These are phyloP conservation scores for Sternarchorhynchus goeldii DNA, from an alignment of 2,797 vertebrate genomes.

Conservation along the genomic window DNA sequence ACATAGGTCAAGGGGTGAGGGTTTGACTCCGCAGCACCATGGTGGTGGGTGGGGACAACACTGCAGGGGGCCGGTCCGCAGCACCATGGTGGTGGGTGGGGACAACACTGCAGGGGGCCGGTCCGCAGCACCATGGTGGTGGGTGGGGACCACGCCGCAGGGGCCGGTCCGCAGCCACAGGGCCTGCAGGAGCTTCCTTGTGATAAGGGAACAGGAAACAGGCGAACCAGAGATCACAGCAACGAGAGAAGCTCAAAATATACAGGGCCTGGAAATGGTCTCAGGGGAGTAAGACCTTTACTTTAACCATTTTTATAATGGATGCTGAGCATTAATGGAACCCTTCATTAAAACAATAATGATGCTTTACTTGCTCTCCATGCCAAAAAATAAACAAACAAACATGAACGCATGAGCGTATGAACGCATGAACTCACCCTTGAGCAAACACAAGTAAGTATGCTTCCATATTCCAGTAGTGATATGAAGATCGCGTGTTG, in stretches of 20 bases:
- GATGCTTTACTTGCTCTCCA: conserved; percentile 21
- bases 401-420: conserved; percentile 8
- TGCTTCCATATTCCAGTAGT: conserved; percentile 44
- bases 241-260: too few species aligned
- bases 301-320: not conserved
- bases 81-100: not conserved
- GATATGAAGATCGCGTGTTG: conserved; percentile 26
- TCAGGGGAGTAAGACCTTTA: too few species aligned
- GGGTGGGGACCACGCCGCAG: not conserved
- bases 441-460: conserved; percentile 27
- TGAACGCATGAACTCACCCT: conserved; percentile 17
- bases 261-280: too few species aligned
- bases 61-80: too few species aligned
- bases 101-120: not conserved
- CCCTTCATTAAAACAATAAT: conserved; percentile 32
- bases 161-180: not conserved
- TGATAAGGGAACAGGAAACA: not conserved
- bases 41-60: not conserved
- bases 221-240: too few species aligned
- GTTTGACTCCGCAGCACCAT: not conserved
- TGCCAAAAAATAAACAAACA: not conserved
- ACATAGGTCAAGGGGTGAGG: not conserved
- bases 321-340: conserved; percentile 26
- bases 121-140: not conserved
- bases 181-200: not conserved